Evolutionary conservation across 2,888 invertebrate species (phyloP).

Genomic region (Drosophila imparisetae): DNA sequence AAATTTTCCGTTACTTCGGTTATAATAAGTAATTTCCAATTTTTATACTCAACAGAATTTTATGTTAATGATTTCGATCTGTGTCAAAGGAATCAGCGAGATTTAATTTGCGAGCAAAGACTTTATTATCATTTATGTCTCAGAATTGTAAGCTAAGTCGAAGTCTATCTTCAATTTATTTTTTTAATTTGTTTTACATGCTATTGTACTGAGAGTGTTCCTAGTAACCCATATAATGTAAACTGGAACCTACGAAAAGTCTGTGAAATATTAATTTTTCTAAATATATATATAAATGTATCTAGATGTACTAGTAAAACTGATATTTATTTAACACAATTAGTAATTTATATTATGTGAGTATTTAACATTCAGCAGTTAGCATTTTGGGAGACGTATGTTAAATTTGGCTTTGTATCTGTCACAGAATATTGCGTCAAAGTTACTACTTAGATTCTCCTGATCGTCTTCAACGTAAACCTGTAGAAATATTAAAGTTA

Average conservation of each 20-base stretch:
- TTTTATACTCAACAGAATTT: neutral
- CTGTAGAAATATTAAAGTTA: conserved; percentile 21
- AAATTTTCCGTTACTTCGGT: neutral
- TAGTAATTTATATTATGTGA: neutral
- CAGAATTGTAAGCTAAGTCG: neutral
- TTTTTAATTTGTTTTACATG: neutral
- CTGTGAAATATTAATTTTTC: conserved; percentile 4
- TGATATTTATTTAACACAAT: neutral
- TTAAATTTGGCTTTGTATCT: conserved; percentile 53
- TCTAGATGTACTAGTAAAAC: neutral
- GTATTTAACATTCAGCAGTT: neutral
- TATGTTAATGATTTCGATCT: neutral
- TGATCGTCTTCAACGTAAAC: conserved; percentile 33
- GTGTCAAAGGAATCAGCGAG: neutral
- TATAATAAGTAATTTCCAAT: neutral
- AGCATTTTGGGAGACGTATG: neutral
- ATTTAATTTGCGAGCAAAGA: neutral
- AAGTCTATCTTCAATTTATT: neutral
- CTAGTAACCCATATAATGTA: neutral
- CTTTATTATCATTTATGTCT: neutral
- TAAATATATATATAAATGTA: conserved; percentile 10
- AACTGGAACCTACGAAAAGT: neutral
- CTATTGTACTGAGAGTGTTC: neutral
- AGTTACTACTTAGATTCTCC: conserved; percentile 14
- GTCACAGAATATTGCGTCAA: conserved; percentile 52